Evolutionary conservation across 1,140 invertebrate genomes (phyloP).

Genomic region (Halictus rubicundus): DNA sequence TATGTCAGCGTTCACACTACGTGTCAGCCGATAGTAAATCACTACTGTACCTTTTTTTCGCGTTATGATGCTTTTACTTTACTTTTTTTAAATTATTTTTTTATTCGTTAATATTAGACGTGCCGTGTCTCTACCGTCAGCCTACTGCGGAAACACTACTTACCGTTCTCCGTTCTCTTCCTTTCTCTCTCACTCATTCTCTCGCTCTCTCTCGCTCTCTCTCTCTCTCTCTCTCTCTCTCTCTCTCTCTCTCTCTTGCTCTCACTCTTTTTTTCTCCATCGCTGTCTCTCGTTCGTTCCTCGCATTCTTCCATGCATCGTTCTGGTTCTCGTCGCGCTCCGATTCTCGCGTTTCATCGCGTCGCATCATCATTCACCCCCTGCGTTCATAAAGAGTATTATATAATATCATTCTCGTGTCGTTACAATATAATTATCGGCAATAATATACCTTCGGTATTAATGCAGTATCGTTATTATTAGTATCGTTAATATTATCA

Average conservation of each 20-base stretch:
- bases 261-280: neutral
- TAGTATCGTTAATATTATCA: constrained; percentile 51
- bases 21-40: constrained; percentile 73
- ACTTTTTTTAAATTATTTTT: constrained; percentile 58
- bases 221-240: neutral
- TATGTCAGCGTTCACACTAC: constrained; percentile 74
- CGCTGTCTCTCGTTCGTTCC: neutral
- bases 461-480: constrained; percentile 64
- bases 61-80: constrained; percentile 74
- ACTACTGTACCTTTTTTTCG: constrained; percentile 75
- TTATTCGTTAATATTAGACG: constrained; percentile 75
- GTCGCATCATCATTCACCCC: constrained; percentile 33
- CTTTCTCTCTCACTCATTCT: neutral
- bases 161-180: constrained; percentile 4
- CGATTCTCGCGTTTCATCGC: constrained; percentile 25
- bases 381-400: constrained; percentile 75
- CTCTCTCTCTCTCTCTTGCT: constrained; percentile 9
- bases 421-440: constrained; percentile 75
- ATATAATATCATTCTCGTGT: constrained; percentile 75
- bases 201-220: neutral
- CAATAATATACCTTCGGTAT: constrained; percentile 73
- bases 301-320: neutral
- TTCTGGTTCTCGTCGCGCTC: neutral
- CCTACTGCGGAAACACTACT: constrained; percentile 75
- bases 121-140: constrained; percentile 76